Base-by-base conservation (phyloP, 2,113 vertebrate species). In the Odobenus rosmarus region DNA sequence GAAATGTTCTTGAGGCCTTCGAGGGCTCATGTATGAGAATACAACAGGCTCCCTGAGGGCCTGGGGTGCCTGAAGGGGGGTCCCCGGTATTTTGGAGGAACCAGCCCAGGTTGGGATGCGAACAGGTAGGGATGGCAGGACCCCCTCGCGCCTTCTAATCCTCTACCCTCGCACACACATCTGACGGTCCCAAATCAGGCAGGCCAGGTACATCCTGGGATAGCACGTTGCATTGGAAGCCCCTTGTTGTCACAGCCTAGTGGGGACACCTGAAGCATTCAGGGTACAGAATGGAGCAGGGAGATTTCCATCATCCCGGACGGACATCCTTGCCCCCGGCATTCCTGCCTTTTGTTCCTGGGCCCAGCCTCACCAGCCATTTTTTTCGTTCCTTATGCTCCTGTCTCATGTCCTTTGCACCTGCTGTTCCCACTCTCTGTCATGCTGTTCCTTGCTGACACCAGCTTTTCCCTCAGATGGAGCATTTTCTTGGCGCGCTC, bases 271-370 rank as follows among this genome's bases (percentile, higher is more conserved):
- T 8, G 28, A 2, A 5, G 7, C 46, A 33, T 53, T 59, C 0
- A 1, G 42, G 77, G 28, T 39, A 15, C 64, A 55, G 74, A 62
- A 53, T 15, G 5, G 64, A 61, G 23, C 18, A 18, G 15, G 23
- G 55, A 82, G 57, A 12, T 57, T n/a, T 46, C 57, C 1, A 0
- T 84, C 1, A 2, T 4, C n/a, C 42, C 64, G 18, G n/a, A 9
- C 11, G 0, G 4, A 15, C 11, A 57, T n/a, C 62, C 42, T 59
- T 3, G 6, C 5, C 0, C 23, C 33, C 10, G 1, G 11, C n/a
- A 3, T 28, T 11, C 26, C 53, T 18, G 79, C 49, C 31, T 12
- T 23, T 5, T 3, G 24, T 11, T 19, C 62, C 39, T 15, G 13
- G 13, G 15, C n/a, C 12, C 16, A 26, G 62, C 64, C 76, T 21